Conservation (phyloP, 2,113 vertebrate genomes). For the Eulacestoma nigropectus region DNA sequence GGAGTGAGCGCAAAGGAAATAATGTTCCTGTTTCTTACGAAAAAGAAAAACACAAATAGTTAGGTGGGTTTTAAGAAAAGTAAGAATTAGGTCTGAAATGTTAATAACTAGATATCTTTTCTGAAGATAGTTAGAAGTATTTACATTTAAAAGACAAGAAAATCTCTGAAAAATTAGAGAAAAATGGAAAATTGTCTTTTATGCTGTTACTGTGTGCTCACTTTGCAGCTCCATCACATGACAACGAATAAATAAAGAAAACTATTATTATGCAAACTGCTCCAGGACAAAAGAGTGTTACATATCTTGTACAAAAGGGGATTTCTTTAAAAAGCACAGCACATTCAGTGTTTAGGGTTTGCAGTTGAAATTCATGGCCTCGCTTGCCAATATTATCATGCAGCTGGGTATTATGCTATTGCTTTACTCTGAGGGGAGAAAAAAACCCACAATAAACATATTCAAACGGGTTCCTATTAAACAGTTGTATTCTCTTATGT, state of each 20-base stretch:
- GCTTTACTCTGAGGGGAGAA: background rate
- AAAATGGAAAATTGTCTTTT: constrained; percentile 70
- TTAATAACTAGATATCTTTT: constrained; percentile 67
- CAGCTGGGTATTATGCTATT: constrained; percentile 61
- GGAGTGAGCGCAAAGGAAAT: background rate
- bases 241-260: constrained; percentile 71
- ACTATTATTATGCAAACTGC: constrained; percentile 87
- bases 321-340: constrained; percentile 76
- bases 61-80: constrained; percentile 52
- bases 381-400: constrained; percentile 63
- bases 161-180: constrained; percentile 44
- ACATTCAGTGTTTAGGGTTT: constrained; percentile 65
- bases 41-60: constrained; percentile 7
- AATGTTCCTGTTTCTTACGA: constrained; percentile 22
- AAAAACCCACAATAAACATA: constrained; percentile 57
- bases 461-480: constrained; percentile 27
- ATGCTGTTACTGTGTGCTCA: constrained; percentile 57
- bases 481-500: constrained; percentile 26
- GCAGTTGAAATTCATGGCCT: constrained; percentile 64
- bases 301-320: constrained; percentile 78
- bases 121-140: constrained; percentile 49
- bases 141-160: constrained; percentile 70
- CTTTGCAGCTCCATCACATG: constrained; percentile 66
- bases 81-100: constrained; percentile 66
- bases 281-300: constrained; percentile 76